These are phyloP conservation scores for Drosophila insularis DNA, from an alignment of 1,140 invertebrate genomes.

Conservation along the genomic window DNA sequence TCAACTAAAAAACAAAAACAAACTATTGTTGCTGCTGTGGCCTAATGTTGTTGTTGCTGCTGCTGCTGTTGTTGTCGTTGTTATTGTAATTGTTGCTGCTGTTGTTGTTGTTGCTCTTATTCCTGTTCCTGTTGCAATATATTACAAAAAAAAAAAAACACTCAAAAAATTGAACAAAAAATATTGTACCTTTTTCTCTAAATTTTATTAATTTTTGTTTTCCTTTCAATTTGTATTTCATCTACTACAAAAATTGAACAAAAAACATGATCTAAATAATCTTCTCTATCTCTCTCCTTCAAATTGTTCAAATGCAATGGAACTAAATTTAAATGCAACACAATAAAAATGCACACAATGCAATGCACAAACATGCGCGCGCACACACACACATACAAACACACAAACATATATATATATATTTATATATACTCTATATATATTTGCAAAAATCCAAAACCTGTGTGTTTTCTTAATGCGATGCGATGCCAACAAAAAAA, in stretches of 20 bases:
- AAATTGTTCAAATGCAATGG: slow-evolving; percentile 14
- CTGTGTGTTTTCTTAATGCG: slow-evolving; percentile 25
- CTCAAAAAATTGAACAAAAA: slow-evolving; percentile 12
- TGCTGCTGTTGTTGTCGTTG: slow-evolving; percentile 26
- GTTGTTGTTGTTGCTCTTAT: slow-evolving; percentile 31
- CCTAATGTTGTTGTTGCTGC: slow-evolving; percentile 6
- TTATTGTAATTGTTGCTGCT: slow-evolving; percentile 32
- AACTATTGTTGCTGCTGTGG: slow-evolving; percentile 35
- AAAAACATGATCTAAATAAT: slow-evolving; percentile 24
- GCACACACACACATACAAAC: slow-evolving; percentile 20
- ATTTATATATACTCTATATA: neutral
- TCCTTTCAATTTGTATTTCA: no score
- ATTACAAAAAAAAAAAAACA: slow-evolving; percentile 27
- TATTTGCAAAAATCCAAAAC: slow-evolving; percentile 34
- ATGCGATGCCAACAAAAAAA: slow-evolving; percentile 59
- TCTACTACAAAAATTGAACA: no score
- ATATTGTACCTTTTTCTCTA: slow-evolving; percentile 1
- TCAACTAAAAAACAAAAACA: neutral
- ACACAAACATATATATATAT: slow-evolving; percentile 12
- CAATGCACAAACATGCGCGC: slow-evolving; percentile 30
- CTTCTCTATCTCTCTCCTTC: no score
- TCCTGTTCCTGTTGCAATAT: slow-evolving; percentile 18
- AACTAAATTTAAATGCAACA: slow-evolving; percentile 19
- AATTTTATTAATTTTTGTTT: slow-evolving; percentile 40
- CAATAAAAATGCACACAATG: slow-evolving; percentile 48